Conservation (phyloP, 2,888 invertebrate genomes). For the Melieria picta region DNA sequence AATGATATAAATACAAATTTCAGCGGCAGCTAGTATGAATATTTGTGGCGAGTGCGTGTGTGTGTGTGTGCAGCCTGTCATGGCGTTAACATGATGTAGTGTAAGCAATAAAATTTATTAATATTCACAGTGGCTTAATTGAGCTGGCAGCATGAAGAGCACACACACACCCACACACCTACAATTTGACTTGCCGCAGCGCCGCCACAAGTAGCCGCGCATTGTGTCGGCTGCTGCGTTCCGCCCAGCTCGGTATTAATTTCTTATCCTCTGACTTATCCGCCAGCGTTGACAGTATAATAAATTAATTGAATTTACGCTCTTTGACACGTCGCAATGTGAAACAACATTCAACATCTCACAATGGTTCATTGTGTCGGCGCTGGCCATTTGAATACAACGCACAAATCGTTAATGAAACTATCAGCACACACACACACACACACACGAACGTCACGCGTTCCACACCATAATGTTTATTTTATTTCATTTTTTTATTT, state of each 20-base stretch:
- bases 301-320: slow-evolving; percentile 61
- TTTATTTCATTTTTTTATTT: slow-evolving; percentile 31
- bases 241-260: slow-evolving; percentile 13
- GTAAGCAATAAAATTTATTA: slow-evolving; percentile 46
- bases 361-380: not conserved
- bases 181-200: slow-evolving; percentile 18
- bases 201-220: not conserved
- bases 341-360: slow-evolving; percentile 33
- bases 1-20: slow-evolving; percentile 52
- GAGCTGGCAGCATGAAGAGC: slow-evolving; percentile 28
- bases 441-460: not conserved
- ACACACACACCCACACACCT: not conserved
- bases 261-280: slow-evolving; percentile 17
- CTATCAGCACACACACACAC: not conserved
- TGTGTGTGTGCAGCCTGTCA: slow-evolving; percentile 20
- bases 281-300: slow-evolving; percentile 50
- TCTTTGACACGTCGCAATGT: slow-evolving; percentile 57
- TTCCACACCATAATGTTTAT: not conserved
- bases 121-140: slow-evolving; percentile 48
- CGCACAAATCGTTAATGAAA: not conserved
- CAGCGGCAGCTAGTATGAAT: slow-evolving; percentile 38
- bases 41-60: slow-evolving; percentile 17
- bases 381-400: not conserved
- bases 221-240: slow-evolving; percentile 1
- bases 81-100: slow-evolving; percentile 55